These are phyloP conservation scores for Halisarca cf. caerulea DNA, from an alignment of 37 sponge, comb jelly and placozoan genomes.

Conservation along the genomic window DNA sequence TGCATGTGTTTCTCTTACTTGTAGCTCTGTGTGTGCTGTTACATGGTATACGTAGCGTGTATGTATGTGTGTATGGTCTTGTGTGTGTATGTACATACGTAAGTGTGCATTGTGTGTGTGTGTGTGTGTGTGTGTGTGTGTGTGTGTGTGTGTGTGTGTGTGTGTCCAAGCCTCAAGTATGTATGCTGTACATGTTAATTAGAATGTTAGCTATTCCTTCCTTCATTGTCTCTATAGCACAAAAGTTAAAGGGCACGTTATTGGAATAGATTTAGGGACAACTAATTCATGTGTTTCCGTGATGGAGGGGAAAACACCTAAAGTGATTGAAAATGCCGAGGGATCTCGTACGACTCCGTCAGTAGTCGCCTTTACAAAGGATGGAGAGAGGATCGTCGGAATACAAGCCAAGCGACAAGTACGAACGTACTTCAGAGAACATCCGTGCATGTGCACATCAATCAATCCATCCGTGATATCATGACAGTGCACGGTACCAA, in stretches of 20 bases:
- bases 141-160: constrained; percentile 30
- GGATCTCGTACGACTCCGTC: constrained; percentile 98
- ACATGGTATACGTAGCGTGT: background rate
- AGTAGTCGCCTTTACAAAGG: constrained; percentile 95
- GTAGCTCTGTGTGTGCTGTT: background rate
- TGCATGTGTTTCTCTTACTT: too few relatives aligned
- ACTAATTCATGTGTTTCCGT: constrained; percentile 99
- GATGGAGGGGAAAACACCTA: constrained; percentile 96
- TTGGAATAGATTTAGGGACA: constrained; percentile 98
- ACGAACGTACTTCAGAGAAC: too few relatives aligned
- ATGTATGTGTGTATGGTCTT: background rate
- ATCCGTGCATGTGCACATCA: too few relatives aligned
- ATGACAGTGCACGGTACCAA: too few relatives aligned
- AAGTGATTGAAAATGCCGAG: constrained; percentile 96
- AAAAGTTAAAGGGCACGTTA: constrained; percentile 85
- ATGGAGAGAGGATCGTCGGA: constrained; percentile 90
- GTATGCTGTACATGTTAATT: too few relatives aligned
- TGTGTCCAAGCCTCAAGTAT: constrained; percentile 11
- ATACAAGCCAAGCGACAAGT: constrained; percentile 93
- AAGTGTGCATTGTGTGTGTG: background rate
- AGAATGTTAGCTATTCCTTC: too few relatives aligned
- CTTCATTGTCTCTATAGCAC: background rate
- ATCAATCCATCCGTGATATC: too few relatives aligned
- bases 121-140: constrained; percentile 3
- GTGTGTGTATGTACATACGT: background rate